Percentiles rank a stretch among this genome's conserved stretches.
Evolutionary conservation across 1,140 invertebrate species (phyloP).

Genomic region (Drosophila nikananu): DNA sequence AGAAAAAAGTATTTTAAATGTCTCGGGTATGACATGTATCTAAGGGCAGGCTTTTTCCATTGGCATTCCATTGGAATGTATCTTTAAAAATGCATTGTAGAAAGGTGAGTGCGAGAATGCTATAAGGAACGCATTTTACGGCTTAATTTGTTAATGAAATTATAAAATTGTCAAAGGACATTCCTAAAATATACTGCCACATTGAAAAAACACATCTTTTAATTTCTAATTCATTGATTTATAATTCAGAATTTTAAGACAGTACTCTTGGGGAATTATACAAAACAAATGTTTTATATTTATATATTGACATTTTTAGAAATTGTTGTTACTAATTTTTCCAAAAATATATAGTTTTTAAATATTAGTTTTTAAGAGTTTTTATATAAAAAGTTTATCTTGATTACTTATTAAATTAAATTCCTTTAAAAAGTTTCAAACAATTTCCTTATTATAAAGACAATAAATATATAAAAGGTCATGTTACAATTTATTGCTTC

Average conservation of each 20-base stretch:
- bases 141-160: not conserved
- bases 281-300: not conserved
- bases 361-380: not conserved
- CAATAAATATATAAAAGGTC: too few relatives aligned
- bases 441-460: too few relatives aligned
- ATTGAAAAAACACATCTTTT: too few relatives aligned
- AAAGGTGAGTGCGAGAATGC: not conserved
- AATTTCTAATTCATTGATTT: not conserved
- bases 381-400: too few relatives aligned
- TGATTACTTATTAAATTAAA: not conserved
- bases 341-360: not conserved
- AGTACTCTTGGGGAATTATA: not conserved
- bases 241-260: rapidly evolving
- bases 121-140: not conserved
- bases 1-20: slow-evolving; percentile 31
- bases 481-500: not conserved
- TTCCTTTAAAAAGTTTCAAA: not conserved
- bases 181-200: too few relatives aligned
- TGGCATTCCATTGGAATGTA: slow-evolving; percentile 13
- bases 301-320: not conserved
- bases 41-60: slow-evolving; percentile 7
- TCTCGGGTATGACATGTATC: slow-evolving; percentile 8
- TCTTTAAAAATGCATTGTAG: not conserved
- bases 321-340: not conserved
- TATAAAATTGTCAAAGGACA: not conserved